Base-by-base conservation (phyloP, 2,888 invertebrate genomes). In the Papilio gigon region DNA sequence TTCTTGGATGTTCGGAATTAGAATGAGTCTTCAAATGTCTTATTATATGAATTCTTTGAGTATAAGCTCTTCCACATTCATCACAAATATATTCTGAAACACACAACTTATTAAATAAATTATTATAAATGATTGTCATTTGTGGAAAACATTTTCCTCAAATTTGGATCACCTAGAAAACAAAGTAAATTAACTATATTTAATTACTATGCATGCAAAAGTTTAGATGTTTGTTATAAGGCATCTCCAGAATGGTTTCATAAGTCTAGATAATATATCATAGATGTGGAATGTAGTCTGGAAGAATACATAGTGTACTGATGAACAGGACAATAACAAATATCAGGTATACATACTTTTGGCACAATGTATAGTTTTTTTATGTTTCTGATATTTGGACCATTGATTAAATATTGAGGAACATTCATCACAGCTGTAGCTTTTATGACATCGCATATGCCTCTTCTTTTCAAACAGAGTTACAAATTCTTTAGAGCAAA, bases 401-500 rank as follows among this genome's bases (percentile, higher is more conserved):
- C 93, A 93, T 63, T 88, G 92, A 30, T 81, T 79, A 75, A 94
- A 94, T 61, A 80, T 81, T 60, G 83, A 76, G 0, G 82, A 72
- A 75, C 95, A 95, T 11, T 86, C 81, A 12, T 85, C 78, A 73
- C 93, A 93, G 25, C 79, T 83, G 73, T 93, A 93, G 0, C 81
- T 84, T 75, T 93, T 90, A 63, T 92, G 93, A 14, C 77, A 80
- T 65, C 80, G 78, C 80, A 88, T 81, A 70, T 95, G 95, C 53
- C 84, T 89, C 40, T 89, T 91, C 65, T 91, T 89, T 12, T 90
- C 91, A 76, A 80, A 83, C 9, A 89, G 76, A 60, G 84, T 90
- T 2, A 87, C 78, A 79, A 93, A 95, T 20, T 87, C 87, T 71
- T 87, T 88, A 0, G 80, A 72, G 73, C 95, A 95, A 22, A 89